Evolutionary conservation across 1,140 invertebrate genomes (phyloP), one percentile per base, ranked within the genome.

Genomic region (Delia radicum): DNA sequence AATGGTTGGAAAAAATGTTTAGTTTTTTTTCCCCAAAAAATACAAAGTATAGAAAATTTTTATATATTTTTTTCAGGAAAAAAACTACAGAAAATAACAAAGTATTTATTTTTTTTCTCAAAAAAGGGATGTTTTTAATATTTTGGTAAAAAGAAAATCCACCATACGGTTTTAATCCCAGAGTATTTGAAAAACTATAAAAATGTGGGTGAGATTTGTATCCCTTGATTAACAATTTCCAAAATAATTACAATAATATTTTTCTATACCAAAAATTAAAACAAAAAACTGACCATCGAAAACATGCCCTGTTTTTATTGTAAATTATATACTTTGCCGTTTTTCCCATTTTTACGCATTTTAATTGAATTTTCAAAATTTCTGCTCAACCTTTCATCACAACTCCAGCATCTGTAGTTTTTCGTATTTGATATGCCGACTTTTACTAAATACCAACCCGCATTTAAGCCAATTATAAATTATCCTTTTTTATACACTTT

Each of bases 161-260:
- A 55, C 48, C 48, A 55, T 55, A 55, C 18, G 48, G 48, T 55
- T 55, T 55, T 55, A 55, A 55, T 55, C 48, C 48, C n/a, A 55
- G n/a, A 8, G 1, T 3, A 48, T n/a, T n/a, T n/a, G 15, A 55
- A 8, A 55, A 55, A 18, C 48, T 24, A 55, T 55, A 55, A 55
- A 55, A 55, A 55, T 55, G 48, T 55, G 48, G 48, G 48, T 55
- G 48, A 55, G 48, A 55, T 55, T 55, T 55, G 4, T 4, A 55
- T 24, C 48, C 48, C 48, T 55, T 55, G 48, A 55, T 55, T 55
- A 55, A 55, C 18, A 55, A 55, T 55, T 55, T 48, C 46, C 33
- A 33, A 48, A 48, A 48, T 48, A 48, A 48, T 48, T n/a, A n/a
- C n/a, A n/a, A n/a, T n/a, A 3, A 7, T 33, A 33, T 12, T 10